Evolutionary conservation across 2,797 vertebrate genomes (phyloP).

Genomic region (Pantherophis alleghaniensis): DNA sequence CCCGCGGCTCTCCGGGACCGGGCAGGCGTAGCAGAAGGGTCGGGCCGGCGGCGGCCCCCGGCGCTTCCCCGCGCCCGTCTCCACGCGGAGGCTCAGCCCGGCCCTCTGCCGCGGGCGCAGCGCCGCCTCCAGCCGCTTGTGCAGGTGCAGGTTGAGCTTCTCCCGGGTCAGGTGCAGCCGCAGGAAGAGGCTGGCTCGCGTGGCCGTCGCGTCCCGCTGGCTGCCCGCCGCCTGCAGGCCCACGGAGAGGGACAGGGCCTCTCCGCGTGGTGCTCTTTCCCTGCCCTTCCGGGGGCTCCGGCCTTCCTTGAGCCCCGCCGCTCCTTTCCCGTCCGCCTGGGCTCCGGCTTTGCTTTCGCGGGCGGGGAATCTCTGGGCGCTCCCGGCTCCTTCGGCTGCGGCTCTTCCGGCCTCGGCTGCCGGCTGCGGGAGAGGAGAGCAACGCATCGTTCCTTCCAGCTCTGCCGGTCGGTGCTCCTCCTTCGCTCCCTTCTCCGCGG

Average conservation of each 20-base stretch:
- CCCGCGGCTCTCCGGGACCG: not conserved
- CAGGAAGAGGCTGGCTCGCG: not conserved
- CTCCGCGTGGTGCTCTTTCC: not conserved
- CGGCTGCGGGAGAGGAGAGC: not conserved
- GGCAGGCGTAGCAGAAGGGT: slow-evolving; percentile 10
- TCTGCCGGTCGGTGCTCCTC: not conserved
- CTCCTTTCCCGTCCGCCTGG: not conserved
- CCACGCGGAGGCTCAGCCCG: not conserved
- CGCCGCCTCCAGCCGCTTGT: not conserved
- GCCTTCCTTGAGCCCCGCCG: rapidly evolving
- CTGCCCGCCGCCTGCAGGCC: not conserved
- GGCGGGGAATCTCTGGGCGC: not conserved
- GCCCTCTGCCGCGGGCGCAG: not conserved
- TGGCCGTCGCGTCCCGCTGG: not conserved
- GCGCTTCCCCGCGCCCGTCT: not conserved
- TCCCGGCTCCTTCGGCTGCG: not conserved
- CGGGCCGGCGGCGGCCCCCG: not conserved
- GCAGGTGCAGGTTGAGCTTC: not conserved
- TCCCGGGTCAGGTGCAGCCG: not conserved
- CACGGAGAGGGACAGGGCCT: not conserved
- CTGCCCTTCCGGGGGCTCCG: rapidly evolving
- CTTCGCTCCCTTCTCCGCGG: not conserved
- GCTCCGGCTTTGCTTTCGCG: no score
- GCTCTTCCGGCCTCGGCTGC: no score
- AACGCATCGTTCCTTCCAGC: not conserved